Conservation (phyloP, 2,888 invertebrate species). For the Mythimna pallens region DNA sequence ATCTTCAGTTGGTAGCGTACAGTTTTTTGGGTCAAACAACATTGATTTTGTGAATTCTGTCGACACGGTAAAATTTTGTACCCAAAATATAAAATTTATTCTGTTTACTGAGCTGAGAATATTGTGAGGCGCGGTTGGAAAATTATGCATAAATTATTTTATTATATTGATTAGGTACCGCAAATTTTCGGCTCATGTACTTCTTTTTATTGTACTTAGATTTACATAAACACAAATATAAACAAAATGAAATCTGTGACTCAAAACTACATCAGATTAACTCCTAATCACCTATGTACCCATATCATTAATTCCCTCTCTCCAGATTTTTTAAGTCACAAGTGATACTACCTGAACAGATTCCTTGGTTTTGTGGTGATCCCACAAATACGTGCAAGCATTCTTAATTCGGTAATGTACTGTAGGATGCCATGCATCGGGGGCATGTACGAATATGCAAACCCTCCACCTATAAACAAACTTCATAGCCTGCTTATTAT, state of each 20-base stretch:
- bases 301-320: not conserved
- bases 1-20: constrained; percentile 49
- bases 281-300: not conserved
- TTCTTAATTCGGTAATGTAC: constrained; percentile 78
- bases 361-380: constrained; percentile 84
- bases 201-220: not conserved
- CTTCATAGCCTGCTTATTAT: not conserved
- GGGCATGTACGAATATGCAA: too few species aligned
- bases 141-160: constrained; percentile 18
- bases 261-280: not conserved
- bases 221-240: not conserved
- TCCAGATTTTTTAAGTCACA: constrained; percentile 83
- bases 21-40: constrained; percentile 61
- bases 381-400: constrained; percentile 86
- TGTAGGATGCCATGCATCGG: constrained; percentile 30
- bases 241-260: not conserved
- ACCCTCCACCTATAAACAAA: not conserved
- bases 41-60: constrained; percentile 51
- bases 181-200: not conserved
- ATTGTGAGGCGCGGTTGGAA: not conserved
- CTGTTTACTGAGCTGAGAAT: constrained; percentile 19
- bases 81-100: constrained; percentile 16
- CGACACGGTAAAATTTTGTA: constrained; percentile 17
- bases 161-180: not conserved
- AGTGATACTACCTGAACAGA: constrained; percentile 85